These are phyloP conservation scores for Pholis gunnellus DNA, from an alignment of 2,113 vertebrate genomes.

Conservation along the genomic window DNA sequence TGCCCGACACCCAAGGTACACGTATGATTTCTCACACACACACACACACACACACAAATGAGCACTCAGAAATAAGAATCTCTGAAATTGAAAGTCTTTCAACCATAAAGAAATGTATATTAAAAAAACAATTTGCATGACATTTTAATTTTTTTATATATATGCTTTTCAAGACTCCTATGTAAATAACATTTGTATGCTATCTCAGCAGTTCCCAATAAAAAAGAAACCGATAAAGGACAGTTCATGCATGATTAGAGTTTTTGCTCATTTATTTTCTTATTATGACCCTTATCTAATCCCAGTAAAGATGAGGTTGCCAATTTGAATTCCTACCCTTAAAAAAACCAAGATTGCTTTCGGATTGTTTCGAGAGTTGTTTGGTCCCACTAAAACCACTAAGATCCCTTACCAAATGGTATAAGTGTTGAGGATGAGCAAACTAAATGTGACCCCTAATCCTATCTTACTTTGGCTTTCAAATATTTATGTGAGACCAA, in stretches of 20 bases:
- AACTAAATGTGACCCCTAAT: neutral
- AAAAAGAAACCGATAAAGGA: neutral
- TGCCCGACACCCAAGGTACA: slow-evolving; percentile 99
- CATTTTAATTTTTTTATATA: neutral
- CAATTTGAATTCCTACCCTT: neutral
- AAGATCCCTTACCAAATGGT: neutral
- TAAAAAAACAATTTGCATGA: slow-evolving; percentile 15
- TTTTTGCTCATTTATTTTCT: slow-evolving; percentile 17
- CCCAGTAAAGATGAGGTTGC: neutral
- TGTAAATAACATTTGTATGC: neutral
- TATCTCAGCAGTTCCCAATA: neutral
- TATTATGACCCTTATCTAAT: slow-evolving; percentile 1
- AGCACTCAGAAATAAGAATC: neutral
- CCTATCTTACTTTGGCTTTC: neutral
- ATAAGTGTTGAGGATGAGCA: neutral
- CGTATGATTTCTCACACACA: slow-evolving; percentile 60
- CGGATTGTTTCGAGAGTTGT: neutral
- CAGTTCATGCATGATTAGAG: slow-evolving; percentile 38
- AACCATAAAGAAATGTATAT: neutral
- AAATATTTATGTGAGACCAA: neutral
- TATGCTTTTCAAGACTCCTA: slow-evolving; percentile 6
- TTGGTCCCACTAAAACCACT: neutral
- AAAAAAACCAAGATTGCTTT: neutral
- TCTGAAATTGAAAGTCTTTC: neutral
- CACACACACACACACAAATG: slow-evolving; percentile 15